These are phyloP conservation scores for Phrixothrix hirtus DNA, from an alignment of 2,888 invertebrate species.

Conservation along the genomic window DNA sequence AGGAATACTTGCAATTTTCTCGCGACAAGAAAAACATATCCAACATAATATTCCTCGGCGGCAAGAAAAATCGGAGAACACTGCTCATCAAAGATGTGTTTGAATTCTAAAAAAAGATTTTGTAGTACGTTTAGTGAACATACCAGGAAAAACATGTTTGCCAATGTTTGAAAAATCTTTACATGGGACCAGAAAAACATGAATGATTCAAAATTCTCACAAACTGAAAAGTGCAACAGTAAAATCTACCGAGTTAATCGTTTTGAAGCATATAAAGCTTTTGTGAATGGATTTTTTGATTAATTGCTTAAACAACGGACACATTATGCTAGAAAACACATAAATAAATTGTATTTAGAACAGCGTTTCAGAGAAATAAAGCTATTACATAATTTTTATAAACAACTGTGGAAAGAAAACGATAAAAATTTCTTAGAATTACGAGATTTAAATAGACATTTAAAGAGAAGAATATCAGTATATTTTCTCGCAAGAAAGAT, in stretches of 20 bases:
- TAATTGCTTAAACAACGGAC: background rate
- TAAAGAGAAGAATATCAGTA: background rate
- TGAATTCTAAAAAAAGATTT: conserved; percentile 1
- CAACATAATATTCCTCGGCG: too few species aligned
- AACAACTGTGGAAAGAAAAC: background rate
- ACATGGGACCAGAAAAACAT: conserved; percentile 1
- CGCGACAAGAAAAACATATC: too few species aligned
- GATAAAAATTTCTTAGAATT: background rate
- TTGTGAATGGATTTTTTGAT: background rate
- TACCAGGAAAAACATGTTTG: conserved; percentile 5
- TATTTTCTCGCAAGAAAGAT: background rate
- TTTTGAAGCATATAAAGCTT: background rate
- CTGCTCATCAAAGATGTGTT: conserved; percentile 8
- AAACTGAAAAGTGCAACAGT: background rate
- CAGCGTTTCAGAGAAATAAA: background rate
- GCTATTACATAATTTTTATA: background rate
- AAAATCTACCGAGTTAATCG: background rate
- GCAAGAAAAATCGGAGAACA: conserved; percentile 2
- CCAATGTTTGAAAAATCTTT: conserved; percentile 3
- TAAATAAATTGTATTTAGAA: background rate
- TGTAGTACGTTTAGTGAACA: conserved; percentile 8
- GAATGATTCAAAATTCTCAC: too few species aligned
- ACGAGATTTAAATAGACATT: background rate
- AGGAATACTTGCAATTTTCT: conserved; percentile 3
- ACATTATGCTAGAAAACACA: background rate